A percentile compares a stretch with the other conserved stretches of the same genome.
Evolutionary conservation across 2,888 invertebrate species (phyloP).

Genomic region (Clanis bilineata): DNA sequence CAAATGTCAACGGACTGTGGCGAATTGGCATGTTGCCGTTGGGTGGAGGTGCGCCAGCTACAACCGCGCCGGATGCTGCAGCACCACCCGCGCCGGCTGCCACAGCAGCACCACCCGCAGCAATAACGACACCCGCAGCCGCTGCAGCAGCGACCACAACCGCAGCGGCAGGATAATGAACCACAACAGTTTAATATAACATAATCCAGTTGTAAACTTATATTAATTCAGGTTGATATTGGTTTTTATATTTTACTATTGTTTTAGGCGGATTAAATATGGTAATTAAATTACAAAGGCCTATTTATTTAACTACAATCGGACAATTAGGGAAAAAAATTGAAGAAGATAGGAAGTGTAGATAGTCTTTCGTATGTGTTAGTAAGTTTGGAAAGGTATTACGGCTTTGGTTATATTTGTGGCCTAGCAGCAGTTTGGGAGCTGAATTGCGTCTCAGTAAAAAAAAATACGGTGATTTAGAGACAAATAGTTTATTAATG

Average conservation of each 20-base stretch:
- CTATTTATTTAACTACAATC: too few relatives aligned
- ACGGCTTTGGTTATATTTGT: too few relatives aligned
- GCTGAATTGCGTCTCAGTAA: too few relatives aligned
- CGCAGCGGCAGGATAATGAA: slow-evolving; percentile 25
- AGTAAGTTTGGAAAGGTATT: too few relatives aligned
- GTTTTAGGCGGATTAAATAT: not conserved
- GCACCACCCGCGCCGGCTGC: slow-evolving; percentile 27
- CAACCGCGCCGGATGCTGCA: slow-evolving; percentile 29
- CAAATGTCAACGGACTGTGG: slow-evolving; percentile 31
- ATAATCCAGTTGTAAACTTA: not conserved
- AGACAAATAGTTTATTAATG: too few relatives aligned
- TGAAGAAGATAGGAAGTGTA: too few relatives aligned
- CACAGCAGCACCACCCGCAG: slow-evolving; percentile 28
- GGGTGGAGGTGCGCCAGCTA: slow-evolving; percentile 27
- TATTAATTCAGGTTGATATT: not conserved
- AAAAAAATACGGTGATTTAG: too few relatives aligned
- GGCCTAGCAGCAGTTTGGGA: too few relatives aligned
- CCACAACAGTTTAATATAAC: not conserved
- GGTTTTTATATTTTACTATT: not conserved
- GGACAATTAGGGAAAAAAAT: too few relatives aligned
- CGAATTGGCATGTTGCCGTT: slow-evolving; percentile 36
- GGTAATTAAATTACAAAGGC: not conserved
- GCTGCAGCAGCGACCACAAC: slow-evolving; percentile 23
- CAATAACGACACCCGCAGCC: slow-evolving; percentile 24
- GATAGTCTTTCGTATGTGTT: too few relatives aligned